Evolutionary conservation across 2,888 invertebrate species (phyloP).

Genomic region (Serripes groenlandicus): DNA sequence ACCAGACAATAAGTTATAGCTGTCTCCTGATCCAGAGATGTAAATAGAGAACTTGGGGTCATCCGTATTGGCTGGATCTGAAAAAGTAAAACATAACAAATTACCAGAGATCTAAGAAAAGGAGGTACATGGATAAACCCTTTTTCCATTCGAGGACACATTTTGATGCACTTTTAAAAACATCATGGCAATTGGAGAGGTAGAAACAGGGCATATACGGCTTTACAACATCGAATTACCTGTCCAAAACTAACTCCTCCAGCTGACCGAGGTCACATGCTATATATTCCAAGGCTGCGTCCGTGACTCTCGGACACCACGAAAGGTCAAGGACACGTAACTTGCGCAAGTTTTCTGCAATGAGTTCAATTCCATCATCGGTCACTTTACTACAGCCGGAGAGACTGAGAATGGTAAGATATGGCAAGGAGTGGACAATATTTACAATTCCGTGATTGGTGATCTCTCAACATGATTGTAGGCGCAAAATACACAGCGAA

Average conservation of each 20-base stretch:
- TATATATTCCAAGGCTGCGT: constrained; percentile 98
- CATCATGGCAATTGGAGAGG: too few species aligned
- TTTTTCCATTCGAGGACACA: too few species aligned
- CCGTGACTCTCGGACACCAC: constrained; percentile 98
- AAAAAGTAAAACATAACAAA: too few species aligned
- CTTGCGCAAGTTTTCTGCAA: constrained; percentile 97
- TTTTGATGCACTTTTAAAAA: too few species aligned
- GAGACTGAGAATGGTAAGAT: constrained; percentile 96
- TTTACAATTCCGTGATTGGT: constrained; percentile 99
- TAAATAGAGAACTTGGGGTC: constrained; percentile 94
- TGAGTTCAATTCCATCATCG: constrained; percentile 97
- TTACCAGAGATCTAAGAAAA: too few species aligned
- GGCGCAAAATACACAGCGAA: constrained; percentile 94
- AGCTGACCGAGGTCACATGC: constrained; percentile 98
- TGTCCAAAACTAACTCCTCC: constrained; percentile 96
- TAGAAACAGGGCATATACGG: background rate
- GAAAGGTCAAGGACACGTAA: constrained; percentile 96
- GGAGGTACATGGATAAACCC: too few species aligned
- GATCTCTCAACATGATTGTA: constrained; percentile 98
- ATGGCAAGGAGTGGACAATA: constrained; percentile 97
- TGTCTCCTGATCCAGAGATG: constrained; percentile 94
- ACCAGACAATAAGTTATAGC: constrained; percentile 94
- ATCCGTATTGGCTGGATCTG: constrained; percentile 66
- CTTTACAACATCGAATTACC: constrained; percentile 88
- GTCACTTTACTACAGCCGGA: constrained; percentile 99